Evolutionary conservation across 1,140 invertebrate genomes (phyloP).

Genomic region (Micrasema minimum): DNA sequence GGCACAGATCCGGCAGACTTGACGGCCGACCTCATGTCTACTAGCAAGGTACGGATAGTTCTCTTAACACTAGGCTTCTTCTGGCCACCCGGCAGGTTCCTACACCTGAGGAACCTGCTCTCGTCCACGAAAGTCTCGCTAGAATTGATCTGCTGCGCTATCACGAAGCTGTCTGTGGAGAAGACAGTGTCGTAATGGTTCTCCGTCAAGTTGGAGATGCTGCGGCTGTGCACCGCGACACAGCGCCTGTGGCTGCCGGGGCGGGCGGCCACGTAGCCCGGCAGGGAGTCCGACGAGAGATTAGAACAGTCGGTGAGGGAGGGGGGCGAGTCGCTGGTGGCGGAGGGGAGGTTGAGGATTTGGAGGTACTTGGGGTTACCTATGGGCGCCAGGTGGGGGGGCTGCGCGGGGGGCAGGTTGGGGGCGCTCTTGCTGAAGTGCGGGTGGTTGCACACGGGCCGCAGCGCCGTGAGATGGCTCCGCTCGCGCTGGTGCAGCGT

Average conservation of each 20-base stretch:
- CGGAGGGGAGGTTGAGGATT: not conserved
- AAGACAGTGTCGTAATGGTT: slow-evolving; percentile 62
- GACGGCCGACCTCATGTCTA: slow-evolving; percentile 51
- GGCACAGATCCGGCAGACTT: slow-evolving; percentile 52
- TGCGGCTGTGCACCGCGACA: slow-evolving; percentile 36
- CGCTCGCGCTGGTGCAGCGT: slow-evolving; percentile 90
- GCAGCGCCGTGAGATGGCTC: slow-evolving; percentile 71
- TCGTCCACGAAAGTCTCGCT: slow-evolving; percentile 38
- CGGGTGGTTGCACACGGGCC: slow-evolving; percentile 58
- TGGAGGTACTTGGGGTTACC: slow-evolving; percentile 63
- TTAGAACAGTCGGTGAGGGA: not conserved
- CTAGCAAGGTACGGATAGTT: slow-evolving; percentile 55
- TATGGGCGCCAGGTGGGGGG: slow-evolving; percentile 68
- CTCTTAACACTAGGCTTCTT: slow-evolving; percentile 58
- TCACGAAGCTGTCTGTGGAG: slow-evolving; percentile 59
- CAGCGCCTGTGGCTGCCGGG: not conserved
- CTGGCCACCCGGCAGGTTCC: not conserved
- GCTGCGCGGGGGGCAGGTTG: slow-evolving; percentile 81
- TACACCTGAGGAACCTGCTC: not conserved
- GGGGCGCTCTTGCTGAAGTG: slow-evolving; percentile 75
- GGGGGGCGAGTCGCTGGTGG: not conserved
- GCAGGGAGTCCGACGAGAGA: slow-evolving; percentile 4
- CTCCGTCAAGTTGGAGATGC: slow-evolving; percentile 35
- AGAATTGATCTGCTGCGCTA: slow-evolving; percentile 57
- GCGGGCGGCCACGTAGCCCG: not conserved